Base-by-base conservation (phyloP, 64 coral and sea anemone species). In the Montipora sp. region DNA sequence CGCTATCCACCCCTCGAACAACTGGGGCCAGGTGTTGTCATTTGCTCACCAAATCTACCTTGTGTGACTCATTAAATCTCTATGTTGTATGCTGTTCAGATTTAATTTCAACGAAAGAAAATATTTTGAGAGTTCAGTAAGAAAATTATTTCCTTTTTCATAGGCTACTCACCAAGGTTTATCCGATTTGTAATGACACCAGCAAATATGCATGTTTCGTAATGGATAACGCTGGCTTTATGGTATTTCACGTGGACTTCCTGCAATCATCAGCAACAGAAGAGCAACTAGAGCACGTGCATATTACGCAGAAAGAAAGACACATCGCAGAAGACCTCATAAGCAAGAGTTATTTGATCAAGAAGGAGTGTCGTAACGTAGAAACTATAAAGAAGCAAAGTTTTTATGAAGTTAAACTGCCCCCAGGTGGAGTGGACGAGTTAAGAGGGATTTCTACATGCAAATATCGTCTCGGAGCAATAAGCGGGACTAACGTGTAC, bases 321-420 rank as follows among this genome's bases (percentile, higher is more conserved):
- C 5, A 51, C 50, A 60, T 91, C n/a, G 59, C 89, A 50, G 59
- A 83, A 55, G 89, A 91, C 63, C 51, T 91, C 11, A 91, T 91
- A 13, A 83, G 47, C 3, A 71, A 81, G 47, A 21, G 66, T 12
- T 73, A 49, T 47, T 59, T 91, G 22, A 18, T 83, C 70, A 80
- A 75, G 49, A 72, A 36, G 47, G 36, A 49, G 5, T 91, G 89
- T 10, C 77, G 89, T 8, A 43, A 83, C 18, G 11, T 91, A 20
- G 77, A 73, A 45, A 51, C 21, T 27, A 80, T 83, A 9, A n/a
- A 59, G 14, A 73, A 22, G 60, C 78, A 83, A 19, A 91, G 57
- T 24, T 91, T 91, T 69, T 91, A 91, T 70, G 89, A 91, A 83
- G 47, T 91, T n/a, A 14, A 36, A 36, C 68, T 91, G 45, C 46